Conservation (phyloP, 2,888 invertebrate species). For the Lasioglossum oenotherae region DNA sequence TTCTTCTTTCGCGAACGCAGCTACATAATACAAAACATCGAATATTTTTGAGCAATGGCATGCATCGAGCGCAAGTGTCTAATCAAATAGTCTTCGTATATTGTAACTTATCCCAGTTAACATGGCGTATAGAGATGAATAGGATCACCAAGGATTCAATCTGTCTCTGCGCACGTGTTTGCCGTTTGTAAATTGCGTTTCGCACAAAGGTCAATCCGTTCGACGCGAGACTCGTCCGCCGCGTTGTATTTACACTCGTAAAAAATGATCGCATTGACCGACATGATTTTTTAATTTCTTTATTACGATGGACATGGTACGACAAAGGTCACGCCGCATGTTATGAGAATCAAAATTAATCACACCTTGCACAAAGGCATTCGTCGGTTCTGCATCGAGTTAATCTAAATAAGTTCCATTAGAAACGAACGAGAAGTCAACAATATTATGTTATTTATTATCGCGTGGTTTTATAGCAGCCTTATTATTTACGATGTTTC, state of each 20-base stretch:
- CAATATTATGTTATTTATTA: background rate
- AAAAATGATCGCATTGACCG: slow-evolving; percentile 15
- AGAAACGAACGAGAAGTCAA: background rate
- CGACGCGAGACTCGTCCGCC: slow-evolving; percentile 31
- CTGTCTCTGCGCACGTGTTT: slow-evolving; percentile 48
- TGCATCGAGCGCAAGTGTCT: background rate
- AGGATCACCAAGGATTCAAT: slow-evolving; percentile 49
- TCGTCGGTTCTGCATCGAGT: background rate
- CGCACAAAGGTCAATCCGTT: slow-evolving; percentile 48
- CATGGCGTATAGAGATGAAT: slow-evolving; percentile 43
- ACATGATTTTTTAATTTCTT: slow-evolving; percentile 14
- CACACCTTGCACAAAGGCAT: slow-evolving; percentile 11
- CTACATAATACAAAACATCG: background rate
- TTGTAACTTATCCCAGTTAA: slow-evolving; percentile 48
- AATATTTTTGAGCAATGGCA: background rate
- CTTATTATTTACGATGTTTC: background rate
- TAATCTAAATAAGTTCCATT: background rate
- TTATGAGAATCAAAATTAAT: slow-evolving; percentile 60
- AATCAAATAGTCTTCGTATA: slow-evolving; percentile 41
- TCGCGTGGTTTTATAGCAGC: background rate
- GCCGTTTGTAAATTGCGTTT: slow-evolving; percentile 40
- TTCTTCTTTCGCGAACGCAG: background rate
- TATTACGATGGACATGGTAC: slow-evolving; percentile 14
- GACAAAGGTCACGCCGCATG: slow-evolving; percentile 9
- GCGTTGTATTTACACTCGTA: background rate